These are phyloP conservation scores for Reticulitermes speratus DNA, from an alignment of 1,140 invertebrate genomes.

Conservation along the genomic window DNA sequence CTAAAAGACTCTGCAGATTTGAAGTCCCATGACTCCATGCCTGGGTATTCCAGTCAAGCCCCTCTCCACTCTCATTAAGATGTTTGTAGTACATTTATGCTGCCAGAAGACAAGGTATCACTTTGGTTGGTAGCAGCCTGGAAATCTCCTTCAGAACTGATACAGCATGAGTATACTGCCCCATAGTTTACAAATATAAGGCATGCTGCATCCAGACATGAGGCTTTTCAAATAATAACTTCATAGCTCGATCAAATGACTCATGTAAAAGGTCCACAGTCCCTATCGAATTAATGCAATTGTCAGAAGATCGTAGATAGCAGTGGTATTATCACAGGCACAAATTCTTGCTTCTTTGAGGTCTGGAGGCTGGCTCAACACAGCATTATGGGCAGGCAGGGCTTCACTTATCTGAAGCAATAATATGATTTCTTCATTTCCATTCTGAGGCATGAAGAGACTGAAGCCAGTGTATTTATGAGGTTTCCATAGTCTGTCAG, in stretches of 20 bases:
- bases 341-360: slow-evolving; percentile 79
- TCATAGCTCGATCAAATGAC: slow-evolving; percentile 92
- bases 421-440: slow-evolving; percentile 91
- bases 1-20: slow-evolving; percentile 59
- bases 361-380: slow-evolving; percentile 90
- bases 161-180: slow-evolving; percentile 63
- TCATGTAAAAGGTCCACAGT: slow-evolving; percentile 69
- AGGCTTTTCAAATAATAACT: slow-evolving; percentile 91
- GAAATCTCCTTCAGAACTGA: slow-evolving; percentile 76
- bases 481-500: slow-evolving; percentile 73
- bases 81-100: slow-evolving; percentile 81
- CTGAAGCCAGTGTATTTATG: slow-evolving; percentile 79
- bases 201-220: slow-evolving; percentile 96
- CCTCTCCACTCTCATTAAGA: slow-evolving; percentile 75
- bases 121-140: slow-evolving; percentile 67
- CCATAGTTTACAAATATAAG: slow-evolving; percentile 70
- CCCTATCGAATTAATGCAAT: slow-evolving; percentile 81
- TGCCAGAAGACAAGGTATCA: slow-evolving; percentile 71
- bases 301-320: slow-evolving; percentile 86
- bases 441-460: slow-evolving; percentile 83
- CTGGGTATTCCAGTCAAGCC: slow-evolving; percentile 75
- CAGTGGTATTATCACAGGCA: slow-evolving; percentile 83
- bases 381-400: slow-evolving; percentile 89
- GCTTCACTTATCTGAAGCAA: slow-evolving; percentile 84
- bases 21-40: slow-evolving; percentile 68